These are phyloP conservation scores for Halocynthia roretzi DNA, from an alignment of 23 tunicate species.

Conservation along the genomic window DNA sequence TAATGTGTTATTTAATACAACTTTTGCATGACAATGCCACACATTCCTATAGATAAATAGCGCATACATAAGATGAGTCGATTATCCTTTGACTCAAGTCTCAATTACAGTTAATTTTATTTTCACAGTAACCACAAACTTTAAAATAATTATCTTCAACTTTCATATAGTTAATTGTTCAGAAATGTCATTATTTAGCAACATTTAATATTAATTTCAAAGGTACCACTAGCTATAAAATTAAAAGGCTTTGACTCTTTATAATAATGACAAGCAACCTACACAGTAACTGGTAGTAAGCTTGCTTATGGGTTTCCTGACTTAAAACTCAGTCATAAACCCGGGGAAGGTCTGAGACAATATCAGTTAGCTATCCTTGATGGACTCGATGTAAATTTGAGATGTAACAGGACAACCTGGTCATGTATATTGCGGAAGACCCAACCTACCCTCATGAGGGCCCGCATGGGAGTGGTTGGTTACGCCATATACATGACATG, in stretches of 20 bases:
- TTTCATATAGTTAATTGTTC: not conserved
- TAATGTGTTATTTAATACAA: not conserved
- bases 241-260: not conserved
- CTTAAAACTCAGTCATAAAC: slow-evolving; percentile 1
- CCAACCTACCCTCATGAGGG: too few species aligned
- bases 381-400: slow-evolving; percentile 3
- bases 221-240: too few species aligned
- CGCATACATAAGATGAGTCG: not conserved
- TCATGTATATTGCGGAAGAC: too few species aligned
- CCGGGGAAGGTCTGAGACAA: slow-evolving; percentile 36
- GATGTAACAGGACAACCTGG: not conserved
- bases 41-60: not conserved
- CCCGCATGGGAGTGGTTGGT: not conserved
- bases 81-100: too few species aligned
- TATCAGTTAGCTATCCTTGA: slow-evolving; percentile 7
- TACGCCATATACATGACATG: not conserved
- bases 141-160: not conserved
- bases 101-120: not conserved
- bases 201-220: too few species aligned
- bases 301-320: slow-evolving; percentile 13
- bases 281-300: slow-evolving; percentile 18
- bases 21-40: too few species aligned
- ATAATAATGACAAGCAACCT: not conserved
- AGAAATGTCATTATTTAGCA: too few species aligned
- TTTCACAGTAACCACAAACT: not conserved